These are phyloP conservation scores for Hippocampus barbouri DNA, from an alignment of 2,113 vertebrate genomes.

Conservation along the genomic window DNA sequence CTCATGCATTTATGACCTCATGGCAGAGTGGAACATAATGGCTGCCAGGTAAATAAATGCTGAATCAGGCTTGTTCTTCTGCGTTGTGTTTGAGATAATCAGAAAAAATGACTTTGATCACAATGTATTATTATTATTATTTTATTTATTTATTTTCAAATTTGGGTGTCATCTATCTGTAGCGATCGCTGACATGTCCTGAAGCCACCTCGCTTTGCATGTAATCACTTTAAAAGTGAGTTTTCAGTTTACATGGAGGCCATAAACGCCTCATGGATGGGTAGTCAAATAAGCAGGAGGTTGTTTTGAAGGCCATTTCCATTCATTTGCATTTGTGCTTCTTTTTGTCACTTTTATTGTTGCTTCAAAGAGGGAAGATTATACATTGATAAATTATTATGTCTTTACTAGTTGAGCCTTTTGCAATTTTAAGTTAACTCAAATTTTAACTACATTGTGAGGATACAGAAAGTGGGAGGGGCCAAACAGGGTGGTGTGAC, in stretches of 20 bases:
- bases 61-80: conserved; percentile 20
- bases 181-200: too few species aligned
- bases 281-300: background rate
- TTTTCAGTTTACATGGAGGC: too few species aligned
- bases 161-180: too few species aligned
- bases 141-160: too few species aligned
- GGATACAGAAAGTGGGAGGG: background rate
- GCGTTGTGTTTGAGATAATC: background rate
- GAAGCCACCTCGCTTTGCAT: too few species aligned
- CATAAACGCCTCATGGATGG: background rate
- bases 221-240: too few species aligned
- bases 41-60: conserved; percentile 37
- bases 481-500: background rate
- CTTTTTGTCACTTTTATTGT: background rate
- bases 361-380: background rate
- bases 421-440: too few species aligned
- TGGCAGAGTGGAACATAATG: conserved; percentile 17
- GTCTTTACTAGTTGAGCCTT: too few species aligned
- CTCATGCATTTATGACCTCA: conserved; percentile 39
- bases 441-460: background rate
- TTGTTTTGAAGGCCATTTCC: background rate
- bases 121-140: background rate
- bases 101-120: background rate
- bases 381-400: too few species aligned
- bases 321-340: background rate